Evolutionary conservation across 2,888 invertebrate species (phyloP), one percentile per base, ranked within the genome.

Genomic region (Seira ritae): DNA sequence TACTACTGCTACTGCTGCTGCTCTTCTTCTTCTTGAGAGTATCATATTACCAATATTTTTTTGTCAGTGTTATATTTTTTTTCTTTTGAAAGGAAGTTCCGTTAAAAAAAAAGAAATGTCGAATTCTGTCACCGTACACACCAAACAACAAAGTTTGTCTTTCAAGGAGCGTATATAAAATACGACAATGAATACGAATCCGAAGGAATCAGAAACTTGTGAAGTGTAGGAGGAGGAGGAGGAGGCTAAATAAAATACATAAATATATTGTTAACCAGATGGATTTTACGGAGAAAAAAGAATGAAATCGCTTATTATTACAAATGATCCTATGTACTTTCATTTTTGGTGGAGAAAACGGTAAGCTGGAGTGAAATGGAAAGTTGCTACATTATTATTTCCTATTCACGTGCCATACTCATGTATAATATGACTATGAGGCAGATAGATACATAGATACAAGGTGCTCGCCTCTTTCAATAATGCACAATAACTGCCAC

Each of bases 141-240:
- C 31, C 31, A 31, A 31, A 2, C 31, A 20, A 20, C 20, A 10
- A 62, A 62, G 20, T 15, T 8, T 62, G 19, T 62, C 60, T 8
- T 60, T n/a, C n/a, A 17, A 60, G 60, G 17, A 10, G 60, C 60
- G 6, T 62, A 10, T 22, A 4, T 62, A n/a, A 62, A 62, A 62
- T 62, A 19, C n/a, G 62, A 62, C 62, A 62, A 62, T 20, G 62
- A 62, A 19, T 62, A 50, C 42, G 62, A 20, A 55, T 50, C n/a
- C n/a, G n/a, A n/a, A n/a, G n/a, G n/a, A n/a, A n/a, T n/a, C n/a
- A n/a, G n/a, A n/a, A n/a, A n/a, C n/a, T n/a, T n/a, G n/a, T n/a
- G n/a, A n/a, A n/a, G n/a, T n/a, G n/a, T n/a, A n/a, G n/a, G n/a
- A n/a, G n/a, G n/a, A n/a, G n/a, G n/a, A n/a, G n/a, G n/a, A n/a